Conservation (phyloP, 2,888 invertebrate species). For the Peribatodes rhomboidaria region DNA sequence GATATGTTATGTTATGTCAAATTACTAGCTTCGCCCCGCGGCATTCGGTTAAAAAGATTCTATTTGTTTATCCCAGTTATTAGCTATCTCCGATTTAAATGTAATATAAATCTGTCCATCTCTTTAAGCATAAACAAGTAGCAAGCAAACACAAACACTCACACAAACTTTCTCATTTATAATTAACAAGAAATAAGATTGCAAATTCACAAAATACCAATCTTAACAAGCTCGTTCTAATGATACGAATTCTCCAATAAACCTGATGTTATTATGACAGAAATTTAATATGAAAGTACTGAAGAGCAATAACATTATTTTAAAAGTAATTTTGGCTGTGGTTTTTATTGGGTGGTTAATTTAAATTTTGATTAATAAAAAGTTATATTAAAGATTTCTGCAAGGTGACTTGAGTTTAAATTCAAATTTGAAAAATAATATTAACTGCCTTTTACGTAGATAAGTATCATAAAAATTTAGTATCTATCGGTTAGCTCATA, state of each 20-base stretch:
- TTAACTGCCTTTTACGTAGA: not conserved
- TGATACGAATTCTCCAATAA: conserved; percentile 14
- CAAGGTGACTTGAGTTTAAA: not conserved
- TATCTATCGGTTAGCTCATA: too few relatives aligned
- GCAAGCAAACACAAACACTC: too few relatives aligned
- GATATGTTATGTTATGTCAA: too few relatives aligned
- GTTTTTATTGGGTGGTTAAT: conserved; percentile 13
- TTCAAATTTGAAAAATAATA: not conserved
- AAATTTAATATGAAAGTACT: conserved; percentile 9
- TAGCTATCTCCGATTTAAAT: too few relatives aligned
- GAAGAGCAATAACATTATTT: conserved; percentile 18
- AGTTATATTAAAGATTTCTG: conserved; percentile 4
- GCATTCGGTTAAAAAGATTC: too few relatives aligned
- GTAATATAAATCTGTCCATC: too few relatives aligned
- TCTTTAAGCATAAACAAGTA: too few relatives aligned
- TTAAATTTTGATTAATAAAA: conserved; percentile 16
- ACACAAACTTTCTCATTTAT: too few relatives aligned
- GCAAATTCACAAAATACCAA: conserved; percentile 4
- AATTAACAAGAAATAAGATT: too few relatives aligned
- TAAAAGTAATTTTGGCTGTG: conserved; percentile 5
- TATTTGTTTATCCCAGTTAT: too few relatives aligned
- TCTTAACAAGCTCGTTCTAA: conserved; percentile 1
- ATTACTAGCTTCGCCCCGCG: too few relatives aligned
- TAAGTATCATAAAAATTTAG: too few relatives aligned
- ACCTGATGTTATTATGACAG: conserved; percentile 3